Evolutionary conservation across 1,140 invertebrate species (phyloP).

Genomic region (Homarus americanus): DNA sequence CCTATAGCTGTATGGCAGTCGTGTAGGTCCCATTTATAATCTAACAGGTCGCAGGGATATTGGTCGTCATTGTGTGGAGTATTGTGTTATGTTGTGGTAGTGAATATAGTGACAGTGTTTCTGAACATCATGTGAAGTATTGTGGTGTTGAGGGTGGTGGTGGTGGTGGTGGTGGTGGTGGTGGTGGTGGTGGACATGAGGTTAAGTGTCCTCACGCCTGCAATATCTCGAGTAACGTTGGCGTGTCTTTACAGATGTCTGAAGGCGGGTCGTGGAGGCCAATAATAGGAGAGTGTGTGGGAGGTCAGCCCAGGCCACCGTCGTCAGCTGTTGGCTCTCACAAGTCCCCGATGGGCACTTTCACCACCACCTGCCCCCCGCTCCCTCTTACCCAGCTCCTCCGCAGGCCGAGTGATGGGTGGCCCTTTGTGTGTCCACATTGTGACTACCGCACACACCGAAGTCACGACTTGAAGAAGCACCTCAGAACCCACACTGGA

Average conservation of each 20-base stretch:
- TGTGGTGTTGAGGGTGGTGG: too few species aligned
- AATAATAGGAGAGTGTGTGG: constrained; percentile 1
- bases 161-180: too few species aligned
- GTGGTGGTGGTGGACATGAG: too few species aligned
- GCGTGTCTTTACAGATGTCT: constrained; percentile 65
- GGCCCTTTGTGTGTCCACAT: constrained; percentile 49
- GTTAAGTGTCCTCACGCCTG: neutral
- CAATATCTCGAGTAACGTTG: constrained; percentile 37
- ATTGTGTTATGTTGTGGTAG: too few species aligned
- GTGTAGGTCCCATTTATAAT: too few species aligned
- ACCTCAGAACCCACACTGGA: constrained; percentile 62
- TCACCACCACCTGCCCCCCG: constrained; percentile 25
- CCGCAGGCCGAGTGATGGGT: constrained; percentile 25
- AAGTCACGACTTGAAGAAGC: constrained; percentile 61
- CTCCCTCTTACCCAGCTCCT: constrained; percentile 37
- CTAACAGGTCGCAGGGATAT: too few species aligned
- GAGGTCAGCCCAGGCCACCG: neutral
- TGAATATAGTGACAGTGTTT: too few species aligned
- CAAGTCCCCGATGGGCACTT: constrained; percentile 15
- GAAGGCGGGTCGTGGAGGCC: constrained; percentile 42
- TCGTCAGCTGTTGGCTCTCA: neutral
- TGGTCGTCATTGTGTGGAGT: too few species aligned
- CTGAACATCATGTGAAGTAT: too few species aligned
- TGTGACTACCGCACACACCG: constrained; percentile 60
- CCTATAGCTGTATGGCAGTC: too few species aligned